A percentile compares a stretch with the other conserved stretches of the same genome.
Evolutionary conservation across 1,140 invertebrate genomes (phyloP).

Genomic region (Trinorchestia longiramus): DNA sequence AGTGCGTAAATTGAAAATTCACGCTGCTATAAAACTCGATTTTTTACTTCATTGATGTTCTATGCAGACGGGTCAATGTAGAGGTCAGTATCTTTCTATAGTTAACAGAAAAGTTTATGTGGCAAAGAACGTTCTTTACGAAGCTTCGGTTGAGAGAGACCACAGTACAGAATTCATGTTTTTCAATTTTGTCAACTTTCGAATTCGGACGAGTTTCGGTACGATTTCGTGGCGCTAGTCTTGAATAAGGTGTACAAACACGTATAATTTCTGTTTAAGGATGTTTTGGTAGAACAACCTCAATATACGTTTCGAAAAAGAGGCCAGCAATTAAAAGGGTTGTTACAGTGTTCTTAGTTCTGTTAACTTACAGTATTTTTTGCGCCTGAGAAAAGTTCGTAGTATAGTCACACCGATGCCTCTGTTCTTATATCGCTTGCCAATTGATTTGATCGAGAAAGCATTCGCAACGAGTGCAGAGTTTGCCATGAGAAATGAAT

Average conservation of each 20-base stretch:
- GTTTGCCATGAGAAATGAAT: neutral
- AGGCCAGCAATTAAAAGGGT: neutral
- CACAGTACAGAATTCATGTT: neutral
- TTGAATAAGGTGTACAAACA: neutral
- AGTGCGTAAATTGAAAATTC: neutral
- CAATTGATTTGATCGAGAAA: neutral
- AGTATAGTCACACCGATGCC: neutral
- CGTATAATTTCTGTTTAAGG: neutral
- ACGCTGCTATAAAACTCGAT: neutral
- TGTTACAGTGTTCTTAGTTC: neutral
- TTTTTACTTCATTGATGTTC: neutral
- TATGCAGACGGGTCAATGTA: neutral
- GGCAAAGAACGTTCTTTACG: neutral
- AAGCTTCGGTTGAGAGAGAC: neutral
- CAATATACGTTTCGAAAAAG: neutral
- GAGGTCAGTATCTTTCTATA: neutral
- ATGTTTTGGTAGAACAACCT: neutral
- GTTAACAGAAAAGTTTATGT: neutral
- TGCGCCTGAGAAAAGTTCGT: neutral
- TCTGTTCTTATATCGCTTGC: neutral
- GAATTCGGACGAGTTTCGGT: neutral
- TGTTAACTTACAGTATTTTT: neutral
- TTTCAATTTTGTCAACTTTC: neutral
- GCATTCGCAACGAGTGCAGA: neutral
- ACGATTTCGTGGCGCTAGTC: neutral